A percentile compares a stretch with the other conserved stretches of the same genome.
These are phyloP conservation scores for Trichogramma evanescens DNA, from an alignment of 2,888 invertebrate species.

Conservation along the genomic window DNA sequence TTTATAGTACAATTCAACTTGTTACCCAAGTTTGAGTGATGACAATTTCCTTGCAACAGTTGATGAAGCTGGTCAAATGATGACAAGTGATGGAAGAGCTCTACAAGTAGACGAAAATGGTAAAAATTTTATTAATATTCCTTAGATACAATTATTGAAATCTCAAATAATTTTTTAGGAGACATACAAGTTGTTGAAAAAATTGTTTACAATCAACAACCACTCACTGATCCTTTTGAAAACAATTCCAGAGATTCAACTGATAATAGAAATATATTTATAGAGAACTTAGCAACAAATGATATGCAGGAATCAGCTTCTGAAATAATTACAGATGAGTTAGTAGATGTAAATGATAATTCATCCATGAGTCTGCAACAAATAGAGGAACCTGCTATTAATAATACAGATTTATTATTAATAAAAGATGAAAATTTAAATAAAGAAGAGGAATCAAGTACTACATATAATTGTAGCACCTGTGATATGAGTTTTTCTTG, in stretches of 20 bases:
- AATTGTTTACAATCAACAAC: conserved; percentile 1
- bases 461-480: conserved; percentile 59
- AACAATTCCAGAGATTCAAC: not conserved
- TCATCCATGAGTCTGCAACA: no score
- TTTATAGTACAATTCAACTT: not conserved
- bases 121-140: conserved; percentile 5
- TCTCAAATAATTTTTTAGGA: conserved; percentile 25
- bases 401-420: not conserved
- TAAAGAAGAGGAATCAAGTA: conserved; percentile 37
- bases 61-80: conserved; percentile 37
- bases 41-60: conserved; percentile 35
- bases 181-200: conserved; percentile 37
- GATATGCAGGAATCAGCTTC: no score
- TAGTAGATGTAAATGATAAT: no score
- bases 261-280: not conserved
- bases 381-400: not conserved
- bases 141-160: not conserved
- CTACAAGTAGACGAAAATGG: conserved; percentile 40
- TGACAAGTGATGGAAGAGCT: conserved; percentile 35
- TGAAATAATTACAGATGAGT: no score
- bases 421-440: not conserved
- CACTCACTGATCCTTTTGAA: not conserved
- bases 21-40: not conserved
- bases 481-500: conserved; percentile 60
- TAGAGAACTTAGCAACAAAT: no score